Evolutionary conservation across 2,888 invertebrate species (phyloP), one percentile per base, ranked within the genome.

Genomic region (Chironomus tentans): DNA sequence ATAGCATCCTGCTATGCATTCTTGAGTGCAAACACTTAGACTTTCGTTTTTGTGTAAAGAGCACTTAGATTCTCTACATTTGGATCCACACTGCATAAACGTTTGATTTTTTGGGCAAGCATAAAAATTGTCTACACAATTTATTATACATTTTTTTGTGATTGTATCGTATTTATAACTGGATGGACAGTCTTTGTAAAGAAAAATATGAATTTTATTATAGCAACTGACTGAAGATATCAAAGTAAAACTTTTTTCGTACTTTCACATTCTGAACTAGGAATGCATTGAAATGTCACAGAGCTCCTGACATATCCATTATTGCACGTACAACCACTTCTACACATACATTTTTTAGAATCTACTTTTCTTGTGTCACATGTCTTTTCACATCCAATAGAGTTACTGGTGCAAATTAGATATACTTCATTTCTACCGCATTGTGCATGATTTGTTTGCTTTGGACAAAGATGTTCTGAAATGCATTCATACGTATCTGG

Each of bases 401-500:
- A 56, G 15, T 56, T 56, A 18, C 18, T 18, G 6, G 18, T 56
- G 15, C 56, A 56, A 18, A 56, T 56, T 56, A 12, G 13, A 22
- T 65, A 65, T 13, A 24, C 22, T 65, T 65, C 65, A 65, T 24
- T 65, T 24, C 12, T 24, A 65, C 10, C 13, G 12, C 65, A 65
- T 12, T 65, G 65, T 10, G 56, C 56, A 56, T 56, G 56, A 56
- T 56, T 56, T 56, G 56, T n/a, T 15, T 56, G 56, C 18, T 15
- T 56, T 56, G 24, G 24, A 48, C 70, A 70, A 1, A 47, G 18
- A 21, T 47, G 10, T 5, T 18, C 21, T 48, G 46, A 6, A 4
- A 70, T 4, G 47, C 70, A 70, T 38, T 70, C 47, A 48, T 47
- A 70, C 46, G 48, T 48, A 22, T 70, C 70, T 48, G 46, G 70